phyloP scores from a whole-genome alignment of 1,140 invertebrate genomes.

The Trinorchestia longiramus region DNA sequence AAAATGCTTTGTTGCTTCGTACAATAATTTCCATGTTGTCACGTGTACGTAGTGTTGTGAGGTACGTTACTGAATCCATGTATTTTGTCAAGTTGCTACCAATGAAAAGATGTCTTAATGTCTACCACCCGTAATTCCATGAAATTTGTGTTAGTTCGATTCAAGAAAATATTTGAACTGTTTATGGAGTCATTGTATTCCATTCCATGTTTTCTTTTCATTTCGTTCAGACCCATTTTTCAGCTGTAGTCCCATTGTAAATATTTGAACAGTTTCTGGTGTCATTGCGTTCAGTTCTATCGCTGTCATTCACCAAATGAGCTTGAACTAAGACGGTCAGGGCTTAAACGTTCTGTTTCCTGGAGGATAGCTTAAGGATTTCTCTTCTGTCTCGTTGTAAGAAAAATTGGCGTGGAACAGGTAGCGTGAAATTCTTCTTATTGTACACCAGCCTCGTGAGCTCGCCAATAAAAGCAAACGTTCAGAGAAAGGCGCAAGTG shows the following conservation, averaged over 20 bases:
- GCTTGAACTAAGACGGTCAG: not conserved
- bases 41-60: not conserved
- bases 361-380: not conserved
- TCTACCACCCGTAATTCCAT: not conserved
- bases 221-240: too few relatives aligned
- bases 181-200: too few relatives aligned
- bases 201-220: too few relatives aligned
- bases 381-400: not conserved
- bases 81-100: not conserved
- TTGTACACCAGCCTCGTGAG: not conserved
- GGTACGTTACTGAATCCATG: not conserved
- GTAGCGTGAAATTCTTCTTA: not conserved
- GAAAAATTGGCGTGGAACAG: not conserved
- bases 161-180: not conserved
- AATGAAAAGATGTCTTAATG: not conserved
- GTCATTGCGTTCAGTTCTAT: not conserved
- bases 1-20: not conserved
- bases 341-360: not conserved
- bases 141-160: not conserved
- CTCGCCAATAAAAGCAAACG: not conserved
- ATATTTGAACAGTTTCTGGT: not conserved
- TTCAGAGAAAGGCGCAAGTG: not conserved
- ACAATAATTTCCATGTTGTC: not conserved
- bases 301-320: not conserved
- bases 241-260: too few relatives aligned